Evolutionary conservation across 2,888 invertebrate species (phyloP).

Genomic region (Lobophora halterata): DNA sequence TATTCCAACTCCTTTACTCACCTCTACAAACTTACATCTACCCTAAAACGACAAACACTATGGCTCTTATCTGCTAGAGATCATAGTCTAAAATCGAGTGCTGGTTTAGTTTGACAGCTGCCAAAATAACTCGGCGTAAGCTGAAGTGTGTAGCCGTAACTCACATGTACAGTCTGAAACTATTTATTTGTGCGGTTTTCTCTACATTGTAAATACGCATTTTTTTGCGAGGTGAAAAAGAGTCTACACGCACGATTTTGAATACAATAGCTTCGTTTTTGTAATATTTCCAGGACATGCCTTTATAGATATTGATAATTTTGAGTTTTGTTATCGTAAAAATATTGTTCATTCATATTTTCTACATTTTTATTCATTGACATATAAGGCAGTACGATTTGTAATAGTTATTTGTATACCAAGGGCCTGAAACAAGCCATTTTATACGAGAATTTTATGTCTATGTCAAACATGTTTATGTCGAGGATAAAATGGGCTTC

Average conservation of each 20-base stretch:
- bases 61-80: constrained; percentile 7
- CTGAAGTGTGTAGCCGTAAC: constrained; percentile 69
- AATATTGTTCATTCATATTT: too few species aligned
- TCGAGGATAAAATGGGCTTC: too few species aligned
- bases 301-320: too few species aligned
- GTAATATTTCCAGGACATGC: too few species aligned
- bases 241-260: constrained; percentile 44
- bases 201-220: constrained; percentile 58
- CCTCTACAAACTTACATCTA: constrained; percentile 33
- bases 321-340: too few species aligned
- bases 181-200: constrained; percentile 74
- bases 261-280: constrained; percentile 8
- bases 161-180: constrained; percentile 69
- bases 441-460: too few species aligned
- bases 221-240: constrained; percentile 56
- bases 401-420: too few species aligned
- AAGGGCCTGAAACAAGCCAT: too few species aligned
- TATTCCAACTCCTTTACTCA: constrained; percentile 62
- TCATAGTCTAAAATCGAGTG: constrained; percentile 26
- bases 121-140: constrained; percentile 32
- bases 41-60: constrained; percentile 2
- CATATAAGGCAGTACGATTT: too few species aligned
- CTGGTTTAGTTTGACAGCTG: constrained; percentile 6
- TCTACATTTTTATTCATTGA: too few species aligned
- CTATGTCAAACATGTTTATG: too few species aligned